A percentile compares a stretch with the other conserved stretches of the same genome.
phyloP scores from a whole-genome alignment of 2,113 vertebrate species.

The Eupsittula cactorum region DNA sequence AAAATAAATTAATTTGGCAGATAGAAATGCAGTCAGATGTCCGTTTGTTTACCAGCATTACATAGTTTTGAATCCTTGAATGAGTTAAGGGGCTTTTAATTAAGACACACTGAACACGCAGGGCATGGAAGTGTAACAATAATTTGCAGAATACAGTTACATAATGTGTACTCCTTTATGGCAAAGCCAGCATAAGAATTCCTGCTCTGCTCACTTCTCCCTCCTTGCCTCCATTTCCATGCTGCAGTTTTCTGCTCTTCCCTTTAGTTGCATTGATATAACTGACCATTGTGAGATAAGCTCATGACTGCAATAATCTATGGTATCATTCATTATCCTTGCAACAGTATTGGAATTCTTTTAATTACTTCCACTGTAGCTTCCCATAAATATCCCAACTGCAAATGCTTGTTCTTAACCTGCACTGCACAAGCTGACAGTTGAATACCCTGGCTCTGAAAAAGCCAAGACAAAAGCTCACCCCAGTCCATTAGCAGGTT shows the following conservation, averaged over 20 bases:
- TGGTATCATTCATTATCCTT: background rate
- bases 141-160: background rate
- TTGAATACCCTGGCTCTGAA: background rate
- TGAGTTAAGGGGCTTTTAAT: constrained; percentile 19
- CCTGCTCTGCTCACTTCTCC: background rate
- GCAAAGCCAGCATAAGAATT: background rate
- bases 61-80: background rate
- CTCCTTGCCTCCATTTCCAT: background rate
- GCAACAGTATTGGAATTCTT: background rate
- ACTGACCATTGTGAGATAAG: background rate
- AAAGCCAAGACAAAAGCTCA: background rate
- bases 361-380: background rate
- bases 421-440: background rate
- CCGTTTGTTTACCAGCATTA: background rate
- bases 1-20: background rate
- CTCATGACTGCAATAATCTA: background rate
- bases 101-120: background rate
- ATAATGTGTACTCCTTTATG: background rate
- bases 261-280: background rate
- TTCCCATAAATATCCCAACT: background rate
- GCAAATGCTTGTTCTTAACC: background rate
- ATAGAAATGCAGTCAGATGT: background rate
- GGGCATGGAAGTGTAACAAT: background rate
- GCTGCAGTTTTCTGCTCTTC: background rate
- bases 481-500: background rate